phyloP scores from a whole-genome alignment of 2,797 vertebrate genomes.

The Coilia nasus region DNA sequence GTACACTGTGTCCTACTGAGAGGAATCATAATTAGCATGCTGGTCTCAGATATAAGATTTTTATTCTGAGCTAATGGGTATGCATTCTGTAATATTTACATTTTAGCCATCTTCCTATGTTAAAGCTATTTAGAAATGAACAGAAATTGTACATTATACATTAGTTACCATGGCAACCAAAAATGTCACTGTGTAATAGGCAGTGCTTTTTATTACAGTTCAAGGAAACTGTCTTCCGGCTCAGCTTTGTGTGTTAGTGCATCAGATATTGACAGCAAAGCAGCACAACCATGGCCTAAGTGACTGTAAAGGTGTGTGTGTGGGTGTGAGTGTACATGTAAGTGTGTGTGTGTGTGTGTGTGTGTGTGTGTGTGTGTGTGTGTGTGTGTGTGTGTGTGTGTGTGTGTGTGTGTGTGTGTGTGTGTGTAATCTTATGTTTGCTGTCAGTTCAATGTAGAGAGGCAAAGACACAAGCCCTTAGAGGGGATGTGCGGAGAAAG shows the following conservation, averaged over 20 bases:
- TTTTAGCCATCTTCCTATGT: too few relatives aligned
- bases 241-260: not conserved
- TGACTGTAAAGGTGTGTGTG: not conserved
- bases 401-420: constrained; percentile 26
- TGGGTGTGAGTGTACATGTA: too few relatives aligned
- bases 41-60: not conserved
- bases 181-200: not conserved
- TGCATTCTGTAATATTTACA: not conserved
- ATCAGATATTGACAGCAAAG: not conserved
- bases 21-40: not conserved
- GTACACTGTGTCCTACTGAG: not conserved
- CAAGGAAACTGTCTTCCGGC: not conserved
- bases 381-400: constrained; percentile 48
- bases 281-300: not conserved
- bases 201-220: not conserved
- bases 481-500: constrained; percentile 42
- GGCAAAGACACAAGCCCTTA: constrained; percentile 62
- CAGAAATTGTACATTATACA: too few relatives aligned
- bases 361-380: not conserved
- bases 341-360: not conserved
- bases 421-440: constrained; percentile 69
- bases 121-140: too few relatives aligned
- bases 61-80: not conserved
- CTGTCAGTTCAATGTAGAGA: constrained; percentile 69
- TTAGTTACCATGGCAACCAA: not conserved